Evolutionary conservation across 2,797 vertebrate genomes (phyloP), one percentile per base, ranked within the genome.

Genomic region (Spinibarbus caldwelli): DNA sequence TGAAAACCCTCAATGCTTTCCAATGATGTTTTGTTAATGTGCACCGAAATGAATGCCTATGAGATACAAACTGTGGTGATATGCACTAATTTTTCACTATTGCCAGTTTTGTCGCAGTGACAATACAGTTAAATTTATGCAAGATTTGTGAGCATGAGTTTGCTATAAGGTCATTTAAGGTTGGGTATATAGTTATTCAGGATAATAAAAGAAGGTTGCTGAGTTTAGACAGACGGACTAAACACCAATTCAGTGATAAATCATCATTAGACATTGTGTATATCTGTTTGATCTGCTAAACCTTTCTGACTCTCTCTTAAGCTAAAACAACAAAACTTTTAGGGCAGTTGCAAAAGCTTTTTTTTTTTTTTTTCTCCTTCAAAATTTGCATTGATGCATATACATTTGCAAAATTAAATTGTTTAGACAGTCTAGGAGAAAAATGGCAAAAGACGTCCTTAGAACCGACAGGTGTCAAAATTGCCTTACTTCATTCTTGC

Each of bases 301-400:
- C 21, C 52, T 54, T 9, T 15, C 34, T 41, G 21, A 71, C 2
- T n/a, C 12, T 12, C 43, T 45, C 68, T 26, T 8, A 26, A 43
- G 7, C 12, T 21, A 15, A 71, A 71, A 71, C 6, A 34, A 34
- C 34, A 72, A 26, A 4, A 45, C 41, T 47, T 29, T 10, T 45
- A 73, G 1, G 14, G 2, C 26, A 47, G 4, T 47, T 19, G 4
- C 3, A 26, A 43, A 26, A 7, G 6, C 1, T 6, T 6, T 6
- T 6, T 6, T 3, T 3, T 3, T 3, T 3, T 3, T 3, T 3
- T 3, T 3, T 3, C 31, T 3, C 31, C 31, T 31, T 9, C 12
- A 7, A 64, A 64, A 4, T 8, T 23, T 23, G 19, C 2, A 70
- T n/a, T 38, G 34, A 38, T 68, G 10, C 31, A 15, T 64, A 4